Evolutionary conservation across 2,888 invertebrate species (phyloP).

Genomic region (Sarcophaga caerulescens): DNA sequence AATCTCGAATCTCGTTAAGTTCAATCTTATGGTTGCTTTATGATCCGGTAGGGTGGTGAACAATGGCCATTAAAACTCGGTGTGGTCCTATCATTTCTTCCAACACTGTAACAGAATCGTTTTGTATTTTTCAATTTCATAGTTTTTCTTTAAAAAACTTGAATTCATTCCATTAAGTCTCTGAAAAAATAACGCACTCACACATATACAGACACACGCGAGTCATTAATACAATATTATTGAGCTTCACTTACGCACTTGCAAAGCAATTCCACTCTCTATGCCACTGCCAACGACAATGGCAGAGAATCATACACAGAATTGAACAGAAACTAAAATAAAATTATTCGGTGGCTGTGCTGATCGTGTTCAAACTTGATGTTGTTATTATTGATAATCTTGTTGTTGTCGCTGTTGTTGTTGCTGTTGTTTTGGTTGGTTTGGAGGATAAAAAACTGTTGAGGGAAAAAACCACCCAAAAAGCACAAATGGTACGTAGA

Average conservation of each 20-base stretch:
- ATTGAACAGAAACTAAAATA: slow-evolving; percentile 14
- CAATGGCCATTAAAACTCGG: too few relatives aligned
- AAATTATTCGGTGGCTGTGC: not conserved
- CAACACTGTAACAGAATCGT: too few relatives aligned
- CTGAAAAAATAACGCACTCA: slow-evolving; percentile 3
- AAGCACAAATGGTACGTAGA: not conserved
- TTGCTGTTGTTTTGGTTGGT: not conserved
- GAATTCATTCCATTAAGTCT: slow-evolving; percentile 19
- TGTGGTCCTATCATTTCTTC: too few relatives aligned
- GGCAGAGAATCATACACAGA: not conserved
- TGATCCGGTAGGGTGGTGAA: too few relatives aligned
- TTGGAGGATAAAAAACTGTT: not conserved
- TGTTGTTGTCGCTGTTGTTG: not conserved
- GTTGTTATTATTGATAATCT: slow-evolving; percentile 5
- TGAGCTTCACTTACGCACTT: slow-evolving; percentile 53
- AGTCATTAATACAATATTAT: slow-evolving; percentile 23
- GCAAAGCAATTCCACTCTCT: slow-evolving; percentile 4
- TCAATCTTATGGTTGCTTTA: too few relatives aligned
- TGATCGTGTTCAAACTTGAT: slow-evolving; percentile 9
- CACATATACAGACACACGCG: not conserved
- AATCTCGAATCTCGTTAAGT: too few relatives aligned
- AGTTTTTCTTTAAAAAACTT: not conserved
- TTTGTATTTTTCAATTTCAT: too few relatives aligned
- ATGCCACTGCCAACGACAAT: slow-evolving; percentile 6
- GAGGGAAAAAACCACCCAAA: not conserved